Evolutionary conservation across 2,888 invertebrate genomes (phyloP).

Genomic region (Lasius platythorax): DNA sequence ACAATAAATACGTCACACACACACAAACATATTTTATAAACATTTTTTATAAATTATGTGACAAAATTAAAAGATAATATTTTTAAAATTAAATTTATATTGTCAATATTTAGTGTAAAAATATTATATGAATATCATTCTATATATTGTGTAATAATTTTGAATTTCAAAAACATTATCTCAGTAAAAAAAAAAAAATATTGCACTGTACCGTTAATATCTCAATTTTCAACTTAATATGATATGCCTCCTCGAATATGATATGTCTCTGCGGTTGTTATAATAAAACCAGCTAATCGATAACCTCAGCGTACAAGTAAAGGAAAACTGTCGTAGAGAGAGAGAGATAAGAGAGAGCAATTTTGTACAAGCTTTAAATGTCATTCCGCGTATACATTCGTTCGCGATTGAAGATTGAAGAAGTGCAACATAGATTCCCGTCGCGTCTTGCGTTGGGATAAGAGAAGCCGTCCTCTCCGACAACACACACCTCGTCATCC

Average conservation of each 20-base stretch:
- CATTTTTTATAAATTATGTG: background rate
- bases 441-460: conserved; percentile 22
- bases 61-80: background rate
- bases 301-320: background rate
- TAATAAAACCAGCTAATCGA: background rate
- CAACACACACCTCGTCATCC: conserved; percentile 22
- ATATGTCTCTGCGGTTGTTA: background rate
- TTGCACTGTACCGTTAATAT: background rate
- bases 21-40: background rate
- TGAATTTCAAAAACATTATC: background rate
- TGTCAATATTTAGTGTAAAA: background rate
- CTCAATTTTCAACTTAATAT: background rate
- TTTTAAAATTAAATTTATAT: background rate
- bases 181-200: background rate
- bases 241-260: background rate
- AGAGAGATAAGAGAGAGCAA: background rate
- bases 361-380: conserved; percentile 6
- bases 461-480: conserved; percentile 7
- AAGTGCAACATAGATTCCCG: conserved; percentile 29
- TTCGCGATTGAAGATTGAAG: conserved; percentile 41
- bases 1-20: background rate
- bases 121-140: background rate
- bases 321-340: background rate
- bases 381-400: conserved; percentile 1
- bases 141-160: background rate